A percentile compares a stretch with the other conserved stretches of the same genome.
Evolutionary conservation across 2,113 vertebrate genomes (phyloP).

Genomic region (Alces alces): DNA sequence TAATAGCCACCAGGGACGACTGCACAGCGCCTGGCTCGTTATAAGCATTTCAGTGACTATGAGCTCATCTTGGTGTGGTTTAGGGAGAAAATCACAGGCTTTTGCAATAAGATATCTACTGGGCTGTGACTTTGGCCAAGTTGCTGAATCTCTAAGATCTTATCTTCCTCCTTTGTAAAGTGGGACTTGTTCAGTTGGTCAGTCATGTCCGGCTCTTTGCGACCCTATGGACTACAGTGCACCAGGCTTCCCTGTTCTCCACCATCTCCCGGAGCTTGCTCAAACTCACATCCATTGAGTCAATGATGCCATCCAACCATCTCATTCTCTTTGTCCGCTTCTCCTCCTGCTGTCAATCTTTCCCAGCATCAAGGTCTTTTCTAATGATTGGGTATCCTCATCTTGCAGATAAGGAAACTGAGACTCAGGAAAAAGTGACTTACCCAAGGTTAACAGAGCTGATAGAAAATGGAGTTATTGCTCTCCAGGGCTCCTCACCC

Average conservation of each 20-base stretch:
- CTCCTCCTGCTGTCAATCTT: not conserved
- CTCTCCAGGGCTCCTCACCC: not conserved
- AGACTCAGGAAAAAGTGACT: not conserved
- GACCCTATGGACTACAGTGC: not conserved
- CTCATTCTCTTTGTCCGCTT: not conserved
- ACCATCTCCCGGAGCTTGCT: not conserved
- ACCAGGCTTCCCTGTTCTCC: not conserved
- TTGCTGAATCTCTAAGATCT: not conserved
- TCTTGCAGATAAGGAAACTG: not conserved
- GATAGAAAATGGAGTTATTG: not conserved
- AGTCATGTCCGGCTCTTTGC: fast-evolving
- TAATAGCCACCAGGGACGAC: not conserved
- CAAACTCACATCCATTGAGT: not conserved
- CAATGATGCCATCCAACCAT: not conserved
- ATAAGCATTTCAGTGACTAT: not conserved
- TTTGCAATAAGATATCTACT: not conserved
- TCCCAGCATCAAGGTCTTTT: not conserved
- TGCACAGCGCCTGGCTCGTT: not conserved
- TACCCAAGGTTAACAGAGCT: not conserved
- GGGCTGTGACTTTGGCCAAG: not conserved
- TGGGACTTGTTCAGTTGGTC: not conserved
- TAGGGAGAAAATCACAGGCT: not conserved
- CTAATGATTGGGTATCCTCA: not conserved
- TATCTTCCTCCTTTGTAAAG: not conserved
- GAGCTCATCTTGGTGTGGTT: not conserved